A percentile compares a stretch with the other conserved stretches of the same genome.
Evolutionary conservation across 2,888 invertebrate species (phyloP).

Genomic region (Diadromus collaris): DNA sequence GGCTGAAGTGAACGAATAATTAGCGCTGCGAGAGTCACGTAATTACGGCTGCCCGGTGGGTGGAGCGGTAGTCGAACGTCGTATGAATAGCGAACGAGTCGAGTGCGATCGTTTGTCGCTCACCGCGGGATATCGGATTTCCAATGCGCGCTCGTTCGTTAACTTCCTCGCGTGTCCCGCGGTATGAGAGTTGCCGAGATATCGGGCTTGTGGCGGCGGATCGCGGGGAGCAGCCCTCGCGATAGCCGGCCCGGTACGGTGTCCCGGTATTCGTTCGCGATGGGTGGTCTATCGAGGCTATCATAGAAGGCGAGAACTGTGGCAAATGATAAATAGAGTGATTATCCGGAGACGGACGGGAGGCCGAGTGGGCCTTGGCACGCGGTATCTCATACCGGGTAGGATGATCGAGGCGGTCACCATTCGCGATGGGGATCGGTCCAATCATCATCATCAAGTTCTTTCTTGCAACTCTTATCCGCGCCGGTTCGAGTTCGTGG

Average conservation of each 20-base stretch:
- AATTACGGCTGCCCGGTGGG: slow-evolving; percentile 43
- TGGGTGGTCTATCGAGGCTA: slow-evolving; percentile 71
- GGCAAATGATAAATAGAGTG: slow-evolving; percentile 78
- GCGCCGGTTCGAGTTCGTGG: slow-evolving; percentile 23
- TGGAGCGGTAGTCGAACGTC: slow-evolving; percentile 17
- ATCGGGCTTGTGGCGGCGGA: neutral
- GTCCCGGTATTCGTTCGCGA: slow-evolving; percentile 59
- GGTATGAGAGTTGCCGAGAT: slow-evolving; percentile 6
- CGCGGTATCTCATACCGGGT: slow-evolving; percentile 54
- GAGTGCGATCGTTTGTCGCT: slow-evolving; percentile 51
- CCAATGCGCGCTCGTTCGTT: slow-evolving; percentile 41
- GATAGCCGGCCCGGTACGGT: slow-evolving; percentile 36
- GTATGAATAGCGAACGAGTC: neutral
- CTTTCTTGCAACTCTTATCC: slow-evolving; percentile 24
- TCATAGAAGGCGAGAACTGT: slow-evolving; percentile 71
- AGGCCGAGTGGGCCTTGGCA: slow-evolving; percentile 49
- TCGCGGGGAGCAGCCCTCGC: slow-evolving; percentile 9
- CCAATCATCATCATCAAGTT: slow-evolving; percentile 74
- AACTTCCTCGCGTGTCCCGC: slow-evolving; percentile 11
- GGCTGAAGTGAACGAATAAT: slow-evolving; percentile 43
- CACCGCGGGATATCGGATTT: slow-evolving; percentile 60
- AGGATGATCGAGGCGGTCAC: slow-evolving; percentile 55
- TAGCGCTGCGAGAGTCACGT: slow-evolving; percentile 52
- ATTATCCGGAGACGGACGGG: slow-evolving; percentile 70
- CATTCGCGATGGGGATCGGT: slow-evolving; percentile 68